phyloP scores from a whole-genome alignment of 2,797 vertebrate genomes.

The Capromys pilorides region DNA sequence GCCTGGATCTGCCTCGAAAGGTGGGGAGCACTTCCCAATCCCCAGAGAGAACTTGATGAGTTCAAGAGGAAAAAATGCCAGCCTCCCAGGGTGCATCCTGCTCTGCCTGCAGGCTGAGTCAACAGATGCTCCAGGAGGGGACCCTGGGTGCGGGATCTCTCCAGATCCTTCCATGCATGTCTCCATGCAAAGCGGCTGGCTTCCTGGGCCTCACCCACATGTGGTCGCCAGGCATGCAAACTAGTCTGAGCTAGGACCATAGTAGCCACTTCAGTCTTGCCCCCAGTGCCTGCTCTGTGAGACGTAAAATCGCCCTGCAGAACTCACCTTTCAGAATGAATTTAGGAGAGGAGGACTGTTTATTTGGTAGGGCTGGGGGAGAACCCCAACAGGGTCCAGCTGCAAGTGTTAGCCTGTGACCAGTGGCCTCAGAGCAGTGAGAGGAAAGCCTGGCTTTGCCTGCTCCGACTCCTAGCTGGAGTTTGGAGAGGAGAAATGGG shows the following conservation, averaged over 20 bases:
- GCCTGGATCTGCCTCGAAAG: no score
- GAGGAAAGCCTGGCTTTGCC: neutral
- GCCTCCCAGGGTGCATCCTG: accelerated
- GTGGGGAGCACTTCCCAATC: neutral
- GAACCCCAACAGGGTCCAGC: neutral
- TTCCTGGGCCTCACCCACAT: neutral
- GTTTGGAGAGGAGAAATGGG: neutral
- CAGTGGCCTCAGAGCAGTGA: neutral
- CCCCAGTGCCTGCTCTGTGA: neutral
- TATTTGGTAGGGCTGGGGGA: no score
- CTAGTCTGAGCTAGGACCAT: neutral
- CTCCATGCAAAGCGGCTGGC: conserved; percentile 6
- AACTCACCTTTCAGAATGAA: neutral
- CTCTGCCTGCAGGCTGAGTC: neutral
- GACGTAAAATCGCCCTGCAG: neutral
- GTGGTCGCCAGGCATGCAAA: neutral
- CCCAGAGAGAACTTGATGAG: accelerated
- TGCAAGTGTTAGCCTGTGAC: neutral
- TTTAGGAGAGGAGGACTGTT: neutral
- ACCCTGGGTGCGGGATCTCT: neutral
- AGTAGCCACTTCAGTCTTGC: neutral
- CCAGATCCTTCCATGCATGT: neutral
- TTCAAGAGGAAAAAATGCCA: neutral
- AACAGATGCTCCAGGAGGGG: neutral
- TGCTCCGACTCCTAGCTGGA: neutral